Evolutionary conservation across 2,888 invertebrate species (phyloP).

Genomic region (Empis livida): DNA sequence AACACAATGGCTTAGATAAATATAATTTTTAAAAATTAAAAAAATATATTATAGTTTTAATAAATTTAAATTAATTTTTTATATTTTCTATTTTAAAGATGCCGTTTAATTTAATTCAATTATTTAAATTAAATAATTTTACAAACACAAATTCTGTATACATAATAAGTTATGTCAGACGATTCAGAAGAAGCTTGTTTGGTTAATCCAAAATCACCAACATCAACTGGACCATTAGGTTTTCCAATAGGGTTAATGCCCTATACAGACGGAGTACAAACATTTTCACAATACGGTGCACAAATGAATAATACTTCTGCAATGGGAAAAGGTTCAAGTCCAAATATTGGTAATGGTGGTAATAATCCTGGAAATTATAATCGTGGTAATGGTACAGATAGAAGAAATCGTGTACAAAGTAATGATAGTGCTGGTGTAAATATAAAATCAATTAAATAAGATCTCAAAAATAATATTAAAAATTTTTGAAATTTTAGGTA

Average conservation of each 20-base stretch:
- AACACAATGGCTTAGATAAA: no score
- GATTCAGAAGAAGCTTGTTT: conserved; percentile 40
- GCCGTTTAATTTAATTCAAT: no score
- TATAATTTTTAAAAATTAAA: no score
- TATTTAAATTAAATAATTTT: no score
- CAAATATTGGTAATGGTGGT: conserved; percentile 1
- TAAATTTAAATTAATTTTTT: no score
- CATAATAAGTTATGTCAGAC: conserved; percentile 7
- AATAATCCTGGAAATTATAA: background rate
- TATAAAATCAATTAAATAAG: background rate
- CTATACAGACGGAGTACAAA: conserved; percentile 14
- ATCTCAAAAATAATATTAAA: background rate
- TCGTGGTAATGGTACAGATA: background rate
- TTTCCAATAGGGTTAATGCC: conserved; percentile 12
- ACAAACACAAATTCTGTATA: no score
- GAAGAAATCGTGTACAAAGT: background rate
- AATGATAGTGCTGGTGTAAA: no score
- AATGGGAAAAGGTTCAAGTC: conserved; percentile 3
- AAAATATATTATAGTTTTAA: no score
- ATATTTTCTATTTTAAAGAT: no score
- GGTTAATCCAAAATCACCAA: conserved; percentile 37
- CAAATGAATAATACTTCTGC: conserved; percentile 11
- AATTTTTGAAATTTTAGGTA: background rate
- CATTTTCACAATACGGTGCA: conserved; percentile 11
- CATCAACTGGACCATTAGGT: background rate